Base-by-base conservation (phyloP, 1,140 invertebrate species). In the Anoplolepis gracilipes region DNA sequence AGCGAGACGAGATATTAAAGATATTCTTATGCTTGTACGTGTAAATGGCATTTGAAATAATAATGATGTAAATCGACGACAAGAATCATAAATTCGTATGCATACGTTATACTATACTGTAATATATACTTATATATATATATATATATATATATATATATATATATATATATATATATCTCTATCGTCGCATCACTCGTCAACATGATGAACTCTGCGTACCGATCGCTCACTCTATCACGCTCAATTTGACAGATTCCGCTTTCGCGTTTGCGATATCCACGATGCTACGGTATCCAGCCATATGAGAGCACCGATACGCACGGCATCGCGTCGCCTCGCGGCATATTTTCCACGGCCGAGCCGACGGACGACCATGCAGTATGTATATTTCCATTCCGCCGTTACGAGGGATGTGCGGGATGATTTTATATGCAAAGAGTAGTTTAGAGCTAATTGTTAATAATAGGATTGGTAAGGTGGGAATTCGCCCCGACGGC, bases 381-480 rank as follows among this genome's bases (percentile, higher is more conserved):
- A 94, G 93, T 94, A 95, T 95, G 94, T 95, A 95, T 94, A 94
- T 94, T 95, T 94, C 94, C 94, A 95, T 94, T 95, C 93, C 93
- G 91, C 90, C 90, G 91, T 94, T 94, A 94, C 92, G 93, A 94
- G 92, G 92, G 39, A 42, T 92, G 93, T 88, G 92, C 88, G 89
- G 88, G 91, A 92, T 93, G 93, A 93, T 94, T 94, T 94, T 92
- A 94, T 94, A 95, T 95, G 94, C 94, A 95, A 94, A 94, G 94
- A 94, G 94, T 94, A 94, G 94, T 94, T 95, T 94, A 94, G 92
- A 94, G 93, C 93, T 94, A 95, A 95, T 95, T 95, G 94, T 95
- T 95, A 94, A 95, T 95, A 94, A 94, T 95, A 94, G 94, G 94
- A 95, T 94, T 94, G 94, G 94, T 94, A 94, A 94, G 94, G 94